Evolutionary conservation across 1,140 invertebrate genomes (phyloP), one percentile per base, ranked within the genome.

Genomic region (Drosophila auraria): DNA sequence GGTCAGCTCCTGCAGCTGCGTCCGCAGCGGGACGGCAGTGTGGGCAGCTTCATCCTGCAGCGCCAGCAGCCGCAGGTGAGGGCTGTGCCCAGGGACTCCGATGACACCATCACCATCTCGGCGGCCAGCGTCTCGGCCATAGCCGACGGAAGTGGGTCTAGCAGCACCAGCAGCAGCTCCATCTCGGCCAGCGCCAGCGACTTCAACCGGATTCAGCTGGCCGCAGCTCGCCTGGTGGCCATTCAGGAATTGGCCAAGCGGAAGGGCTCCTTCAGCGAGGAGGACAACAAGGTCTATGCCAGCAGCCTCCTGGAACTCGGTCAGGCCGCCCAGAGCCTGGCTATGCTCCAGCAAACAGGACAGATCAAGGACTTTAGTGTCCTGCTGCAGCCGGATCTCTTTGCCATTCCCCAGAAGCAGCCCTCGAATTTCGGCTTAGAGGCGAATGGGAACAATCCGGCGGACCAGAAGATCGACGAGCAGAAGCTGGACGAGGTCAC

Each of bases 231-330:
- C 17, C 84, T 94, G 40, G 93, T 94, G 5, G 91, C 93, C 60
- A 82, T 94, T 20, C 94, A 94, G 80, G 93, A 94, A 75, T 72
- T 89, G 45, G 93, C 93, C 25, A 94, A 94, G 77, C 89, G 83
- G 15, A 93, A 93, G 66, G 94, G 94, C 20, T 79, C 89, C 15
- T 87, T 94, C 27, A 94, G 78, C 50, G 79, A 79, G 14, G 84
- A 93, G 59, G 94, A 94, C 68, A 92, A 94, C 78, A 83, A 74
- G 40, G 75, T 87, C 3, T 94, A 94, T 80, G 91, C 93, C 25
- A 87, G 93, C 49, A 93, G 93, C 70, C 74, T 94, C 64, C 87
- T 93, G 4, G 82, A 91, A 47, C 73, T 94, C 59, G 94, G 93
- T 27, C 75, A 93, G 33, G 93, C 94, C 3, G 94, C 94, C 14